Evolutionary conservation across 2,113 vertebrate species (phyloP), one percentile per base, ranked within the genome.

Genomic region (Neogale vison): DNA sequence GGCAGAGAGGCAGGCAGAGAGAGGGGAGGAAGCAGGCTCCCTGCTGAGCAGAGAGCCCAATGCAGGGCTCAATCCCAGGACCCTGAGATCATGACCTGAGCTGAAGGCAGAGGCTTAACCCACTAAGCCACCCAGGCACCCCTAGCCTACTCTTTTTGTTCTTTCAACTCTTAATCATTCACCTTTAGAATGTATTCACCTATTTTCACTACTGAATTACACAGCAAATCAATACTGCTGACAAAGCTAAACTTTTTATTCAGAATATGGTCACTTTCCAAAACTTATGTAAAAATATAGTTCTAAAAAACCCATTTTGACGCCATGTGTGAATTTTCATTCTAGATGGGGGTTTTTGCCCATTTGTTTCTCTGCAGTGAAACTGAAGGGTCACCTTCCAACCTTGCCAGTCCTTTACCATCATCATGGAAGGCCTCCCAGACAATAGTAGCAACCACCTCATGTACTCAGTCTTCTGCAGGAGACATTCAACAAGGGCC

Each of bases 151-250:
- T 77, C 14, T 77, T 95, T 90, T 77, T 36, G 15, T 67, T 96
- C 36, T 95, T 88, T 57, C 39, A 87, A 14, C 29, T 93, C 50
- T 90, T 95, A 23, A 57, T 87, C 11, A 91, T 96, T 83, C 88
- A 95, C 31, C 50, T 97, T 96, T 61, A 65, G 12, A 61, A 93
- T 94, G 91, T 89, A 61, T 89, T 98, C 90, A 93, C 67, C 88
- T 93, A 39, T 29, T 93, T 98, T 81, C 93, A 23, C 83, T 97
- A 92, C 87, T 86, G 72, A 98, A 23, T 88, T 69, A 97, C 96
- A 98, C n/a, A 98, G 67, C 47, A 97, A 98, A 98, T 98, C 97
- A 97, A 96, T 97, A 85, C 15, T 52, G 14, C 55, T 97, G 97
- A 97, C 90, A 98, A 98, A 97, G 97, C 55, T 55, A 95, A 95